Evolutionary conservation across 2,113 vertebrate genomes (phyloP).

Genomic region (Bothrops jararaca): DNA sequence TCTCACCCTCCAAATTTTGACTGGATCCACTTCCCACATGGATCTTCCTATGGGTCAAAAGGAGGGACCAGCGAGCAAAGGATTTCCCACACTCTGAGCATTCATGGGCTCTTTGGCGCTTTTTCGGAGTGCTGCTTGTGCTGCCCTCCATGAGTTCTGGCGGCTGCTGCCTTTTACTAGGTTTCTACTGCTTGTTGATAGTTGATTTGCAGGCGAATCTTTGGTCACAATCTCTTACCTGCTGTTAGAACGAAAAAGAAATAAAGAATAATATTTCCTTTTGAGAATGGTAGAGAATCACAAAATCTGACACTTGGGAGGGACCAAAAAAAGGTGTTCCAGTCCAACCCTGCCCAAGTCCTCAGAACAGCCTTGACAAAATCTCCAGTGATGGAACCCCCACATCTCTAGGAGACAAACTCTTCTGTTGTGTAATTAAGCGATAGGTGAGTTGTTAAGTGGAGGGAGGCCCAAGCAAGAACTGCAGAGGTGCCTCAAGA

Average conservation of each 20-base stretch:
- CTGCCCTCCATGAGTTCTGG: background rate
- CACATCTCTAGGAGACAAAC: background rate
- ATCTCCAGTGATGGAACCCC: background rate
- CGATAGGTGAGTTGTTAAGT: too few species aligned
- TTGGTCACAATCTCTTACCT: background rate
- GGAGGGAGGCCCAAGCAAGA: background rate
- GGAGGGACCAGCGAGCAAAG: background rate
- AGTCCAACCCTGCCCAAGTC: background rate
- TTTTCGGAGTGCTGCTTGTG: too few species aligned
- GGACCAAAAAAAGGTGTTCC: background rate
- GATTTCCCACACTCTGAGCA: background rate
- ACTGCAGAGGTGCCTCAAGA: background rate
- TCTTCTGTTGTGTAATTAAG: background rate
- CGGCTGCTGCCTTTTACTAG: background rate
- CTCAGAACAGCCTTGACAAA: background rate
- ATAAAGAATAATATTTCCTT: background rate
- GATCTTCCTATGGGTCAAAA: background rate
- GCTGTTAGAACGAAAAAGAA: background rate
- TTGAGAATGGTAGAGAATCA: background rate
- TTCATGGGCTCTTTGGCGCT: background rate
- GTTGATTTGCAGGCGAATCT: background rate
- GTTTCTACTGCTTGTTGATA: background rate
- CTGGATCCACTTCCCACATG: background rate
- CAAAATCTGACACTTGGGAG: background rate
- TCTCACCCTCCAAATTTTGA: background rate